Evolutionary conservation across 2,113 vertebrate genomes (phyloP).

Genomic region (Pedionomus torquatus): DNA sequence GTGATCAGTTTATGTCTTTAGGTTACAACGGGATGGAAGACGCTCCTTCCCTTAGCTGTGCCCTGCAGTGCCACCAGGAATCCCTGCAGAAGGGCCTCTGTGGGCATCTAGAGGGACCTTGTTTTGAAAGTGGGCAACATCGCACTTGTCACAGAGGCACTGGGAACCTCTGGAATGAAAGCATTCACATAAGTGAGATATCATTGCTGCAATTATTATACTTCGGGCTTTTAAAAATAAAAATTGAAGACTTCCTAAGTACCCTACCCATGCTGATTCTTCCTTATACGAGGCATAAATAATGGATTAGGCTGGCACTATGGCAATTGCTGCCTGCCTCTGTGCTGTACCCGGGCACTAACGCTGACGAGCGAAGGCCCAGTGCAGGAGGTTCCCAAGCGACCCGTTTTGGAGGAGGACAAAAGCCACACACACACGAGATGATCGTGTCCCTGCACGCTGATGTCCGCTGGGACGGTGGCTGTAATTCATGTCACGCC

Average conservation of each 20-base stretch:
- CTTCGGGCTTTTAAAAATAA: background rate
- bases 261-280: background rate
- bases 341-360: background rate
- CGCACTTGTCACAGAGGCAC: background rate
- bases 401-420: background rate
- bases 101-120: background rate
- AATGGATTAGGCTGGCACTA: background rate
- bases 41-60: background rate
- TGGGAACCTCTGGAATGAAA: background rate
- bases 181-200: fast-evolving
- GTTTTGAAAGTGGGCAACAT: background rate
- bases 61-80: background rate
- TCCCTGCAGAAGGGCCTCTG: background rate
- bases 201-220: background rate
- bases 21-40: background rate
- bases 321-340: background rate
- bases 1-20: background rate
- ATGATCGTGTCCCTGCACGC: fast-evolving
- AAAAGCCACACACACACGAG: background rate
- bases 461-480: background rate
- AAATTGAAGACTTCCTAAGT: background rate
- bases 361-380: background rate
- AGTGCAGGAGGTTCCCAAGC: background rate
- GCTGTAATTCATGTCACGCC: background rate
- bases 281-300: conserved; percentile 3